These are phyloP conservation scores for Galerucella nymphaeae DNA, from an alignment of 2,888 invertebrate genomes.

Conservation along the genomic window DNA sequence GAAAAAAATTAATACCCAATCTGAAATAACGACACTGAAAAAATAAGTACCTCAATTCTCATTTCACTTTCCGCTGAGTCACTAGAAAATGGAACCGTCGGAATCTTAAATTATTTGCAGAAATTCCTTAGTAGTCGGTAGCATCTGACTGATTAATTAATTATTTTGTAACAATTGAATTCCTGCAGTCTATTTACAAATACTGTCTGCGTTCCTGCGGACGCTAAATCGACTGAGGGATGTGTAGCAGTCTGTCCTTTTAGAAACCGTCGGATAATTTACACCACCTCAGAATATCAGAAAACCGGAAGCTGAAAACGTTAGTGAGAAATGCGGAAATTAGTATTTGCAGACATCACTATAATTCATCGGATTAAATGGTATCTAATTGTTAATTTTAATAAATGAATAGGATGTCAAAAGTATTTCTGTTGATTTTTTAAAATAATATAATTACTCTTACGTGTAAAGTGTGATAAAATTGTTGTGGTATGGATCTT, in stretches of 20 bases:
- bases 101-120: constrained; percentile 59
- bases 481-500: no score
- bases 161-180: constrained; percentile 61
- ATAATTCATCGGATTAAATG: not conserved
- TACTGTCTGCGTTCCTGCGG: constrained; percentile 59
- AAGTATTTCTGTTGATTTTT: not conserved
- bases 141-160: constrained; percentile 59
- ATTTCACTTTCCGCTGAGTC: not conserved
- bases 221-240: constrained; percentile 34
- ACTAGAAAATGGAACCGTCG: constrained; percentile 43
- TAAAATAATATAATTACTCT: no score
- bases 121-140: constrained; percentile 38
- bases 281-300: constrained; percentile 18
- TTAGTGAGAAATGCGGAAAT: constrained; percentile 3
- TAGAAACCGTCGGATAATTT: constrained; percentile 28
- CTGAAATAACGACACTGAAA: not conserved
- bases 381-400: not conserved
- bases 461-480: no score
- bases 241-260: constrained; percentile 22
- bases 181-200: constrained; percentile 62
- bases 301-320: not conserved
- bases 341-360: constrained; percentile 1
- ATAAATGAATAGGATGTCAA: not conserved
- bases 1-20: no score
- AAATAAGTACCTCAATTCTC: not conserved